Evolutionary conservation across 2,888 invertebrate species (phyloP).

Genomic region (Platycheirus albimanus): DNA sequence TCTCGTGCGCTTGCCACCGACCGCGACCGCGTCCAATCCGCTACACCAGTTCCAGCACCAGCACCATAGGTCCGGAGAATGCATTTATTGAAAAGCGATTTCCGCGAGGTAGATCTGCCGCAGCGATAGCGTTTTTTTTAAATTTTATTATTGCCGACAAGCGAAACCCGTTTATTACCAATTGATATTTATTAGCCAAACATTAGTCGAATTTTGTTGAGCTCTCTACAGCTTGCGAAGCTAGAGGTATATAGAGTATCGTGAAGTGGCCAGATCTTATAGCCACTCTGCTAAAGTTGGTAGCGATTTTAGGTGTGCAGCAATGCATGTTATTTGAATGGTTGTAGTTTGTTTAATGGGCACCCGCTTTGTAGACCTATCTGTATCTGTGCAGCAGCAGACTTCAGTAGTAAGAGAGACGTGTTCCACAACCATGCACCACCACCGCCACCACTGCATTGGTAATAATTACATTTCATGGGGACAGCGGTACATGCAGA

Average conservation of each 20-base stretch:
- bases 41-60: too few relatives aligned
- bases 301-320: slow-evolving; percentile 72
- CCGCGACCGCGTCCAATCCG: not conserved
- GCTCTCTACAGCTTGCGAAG: slow-evolving; percentile 17
- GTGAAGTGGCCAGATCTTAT: not conserved
- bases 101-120: slow-evolving; percentile 71
- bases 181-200: slow-evolving; percentile 74
- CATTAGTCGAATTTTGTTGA: slow-evolving; percentile 73
- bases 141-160: slow-evolving; percentile 73
- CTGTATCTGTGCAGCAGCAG: slow-evolving; percentile 35
- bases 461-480: slow-evolving; percentile 40
- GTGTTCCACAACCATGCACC: slow-evolving; percentile 4
- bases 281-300: slow-evolving; percentile 65
- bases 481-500: not conserved
- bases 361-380: slow-evolving; percentile 65
- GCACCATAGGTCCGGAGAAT: slow-evolving; percentile 18
- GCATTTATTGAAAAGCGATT: slow-evolving; percentile 74
- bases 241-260: too few relatives aligned
- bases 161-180: slow-evolving; percentile 71
- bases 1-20: too few relatives aligned
- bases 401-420: slow-evolving; percentile 19
- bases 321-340: slow-evolving; percentile 74
- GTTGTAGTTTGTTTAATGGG: slow-evolving; percentile 73
- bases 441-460: not conserved
- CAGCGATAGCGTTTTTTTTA: slow-evolving; percentile 67